Conservation (phyloP, 37 sponge, comb jelly and placozoan genomes). For the Crambe crambe region DNA sequence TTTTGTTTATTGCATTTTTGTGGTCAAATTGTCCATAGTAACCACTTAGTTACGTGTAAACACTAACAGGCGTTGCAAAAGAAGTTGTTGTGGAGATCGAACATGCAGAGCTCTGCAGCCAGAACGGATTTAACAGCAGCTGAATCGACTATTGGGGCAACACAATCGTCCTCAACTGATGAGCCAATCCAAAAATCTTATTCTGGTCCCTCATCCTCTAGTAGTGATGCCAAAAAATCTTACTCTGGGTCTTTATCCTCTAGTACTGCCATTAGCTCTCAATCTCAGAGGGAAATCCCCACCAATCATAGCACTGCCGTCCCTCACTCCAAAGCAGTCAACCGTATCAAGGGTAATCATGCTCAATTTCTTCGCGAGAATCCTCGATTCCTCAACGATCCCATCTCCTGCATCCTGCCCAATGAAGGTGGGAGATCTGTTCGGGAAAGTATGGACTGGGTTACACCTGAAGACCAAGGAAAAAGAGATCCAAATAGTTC, state of each 20-base stretch:
- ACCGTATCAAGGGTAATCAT: constrained; percentile 50
- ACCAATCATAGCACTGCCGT: too few species aligned
- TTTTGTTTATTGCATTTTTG: not conserved
- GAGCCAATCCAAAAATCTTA: too few species aligned
- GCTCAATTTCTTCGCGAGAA: constrained; percentile 74
- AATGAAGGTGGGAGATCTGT: constrained; percentile 27
- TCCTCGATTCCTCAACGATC: constrained; percentile 71
- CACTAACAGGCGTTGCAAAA: not conserved
- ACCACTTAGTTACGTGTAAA: not conserved
- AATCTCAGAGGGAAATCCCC: too few species aligned
- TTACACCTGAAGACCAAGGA: not conserved
- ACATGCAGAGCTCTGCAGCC: too few species aligned
- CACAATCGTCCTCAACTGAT: too few species aligned
- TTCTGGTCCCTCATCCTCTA: too few species aligned
- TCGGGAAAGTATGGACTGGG: constrained; percentile 50
- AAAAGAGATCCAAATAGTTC: not conserved
- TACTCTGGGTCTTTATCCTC: too few species aligned
- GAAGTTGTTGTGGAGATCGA: not conserved
- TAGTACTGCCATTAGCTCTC: too few species aligned
- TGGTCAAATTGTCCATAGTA: not conserved
- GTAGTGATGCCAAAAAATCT: too few species aligned
- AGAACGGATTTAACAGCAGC: too few species aligned
- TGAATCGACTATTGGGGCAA: too few species aligned
- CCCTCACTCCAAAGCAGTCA: too few species aligned
- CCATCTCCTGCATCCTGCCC: constrained; percentile 56